phyloP scores from a whole-genome alignment of 2,888 invertebrate genomes.

The Dicyrtoma fusca region DNA sequence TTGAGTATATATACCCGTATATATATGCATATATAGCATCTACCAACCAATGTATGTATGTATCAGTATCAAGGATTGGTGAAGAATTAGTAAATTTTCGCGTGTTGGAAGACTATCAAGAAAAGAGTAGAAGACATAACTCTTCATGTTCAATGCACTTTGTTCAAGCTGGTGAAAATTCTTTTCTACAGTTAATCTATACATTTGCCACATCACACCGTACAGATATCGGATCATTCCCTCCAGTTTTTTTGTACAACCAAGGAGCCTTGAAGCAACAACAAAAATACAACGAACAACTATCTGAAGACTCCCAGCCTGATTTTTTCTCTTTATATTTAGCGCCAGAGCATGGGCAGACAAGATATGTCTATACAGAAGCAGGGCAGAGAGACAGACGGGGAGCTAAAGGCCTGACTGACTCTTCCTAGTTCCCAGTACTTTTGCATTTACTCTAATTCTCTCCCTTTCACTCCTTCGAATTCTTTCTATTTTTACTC shows the following conservation, averaged over 20 bases:
- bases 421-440: neutral
- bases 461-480: constrained; percentile 8
- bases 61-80: constrained; percentile 7
- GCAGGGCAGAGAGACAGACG: neutral
- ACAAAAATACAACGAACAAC: too few species aligned
- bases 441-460: neutral
- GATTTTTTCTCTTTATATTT: too few species aligned
- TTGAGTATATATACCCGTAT: neutral
- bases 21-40: too few species aligned
- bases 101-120: constrained; percentile 44
- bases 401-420: neutral
- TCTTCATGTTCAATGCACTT: constrained; percentile 45
- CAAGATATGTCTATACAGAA: constrained; percentile 1
- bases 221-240: constrained; percentile 27
- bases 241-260: too few species aligned
- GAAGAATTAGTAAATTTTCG: constrained; percentile 39
- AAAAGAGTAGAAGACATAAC: constrained; percentile 39
- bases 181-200: constrained; percentile 27
- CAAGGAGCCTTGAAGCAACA: neutral
- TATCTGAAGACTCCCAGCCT: too few species aligned
- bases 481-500: neutral
- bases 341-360: neutral
- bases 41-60: constrained; percentile 19
- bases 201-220: constrained; percentile 4
- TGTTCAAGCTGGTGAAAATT: constrained; percentile 38